Percentiles rank a stretch among this genome's conserved stretches.
phyloP scores from a whole-genome alignment of 2,888 invertebrate genomes.

The Smittia aterrima region DNA sequence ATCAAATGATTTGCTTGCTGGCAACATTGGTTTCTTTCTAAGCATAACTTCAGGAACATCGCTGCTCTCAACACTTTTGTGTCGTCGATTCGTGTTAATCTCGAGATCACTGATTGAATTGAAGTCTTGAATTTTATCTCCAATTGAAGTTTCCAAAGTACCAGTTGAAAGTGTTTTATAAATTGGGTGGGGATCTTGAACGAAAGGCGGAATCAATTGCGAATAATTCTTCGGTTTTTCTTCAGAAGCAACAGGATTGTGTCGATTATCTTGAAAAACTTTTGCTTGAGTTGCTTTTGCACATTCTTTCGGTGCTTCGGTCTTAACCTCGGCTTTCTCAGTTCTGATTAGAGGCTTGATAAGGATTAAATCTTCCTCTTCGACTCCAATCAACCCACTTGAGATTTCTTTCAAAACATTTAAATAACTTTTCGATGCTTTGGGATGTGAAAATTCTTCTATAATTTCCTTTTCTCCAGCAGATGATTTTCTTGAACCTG shows the following conservation, averaged over 20 bases:
- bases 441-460: background rate
- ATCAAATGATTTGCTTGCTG: slow-evolving; percentile 20
- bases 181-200: slow-evolving; percentile 8
- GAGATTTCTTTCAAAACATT: slow-evolving; percentile 40
- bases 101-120: background rate
- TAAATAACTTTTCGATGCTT: background rate
- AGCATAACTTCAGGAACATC: background rate
- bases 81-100: background rate
- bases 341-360: background rate
- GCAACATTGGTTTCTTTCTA: background rate
- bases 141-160: background rate
- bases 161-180: background rate
- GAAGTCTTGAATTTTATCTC: background rate
- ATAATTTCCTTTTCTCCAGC: background rate
- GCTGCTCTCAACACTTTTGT: slow-evolving; percentile 13
- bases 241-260: background rate
- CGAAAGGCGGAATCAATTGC: slow-evolving; percentile 29
- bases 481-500: background rate
- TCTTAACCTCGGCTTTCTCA: background rate
- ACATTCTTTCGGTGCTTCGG: background rate
- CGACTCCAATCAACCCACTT: slow-evolving; percentile 27
- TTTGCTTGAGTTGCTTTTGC: slow-evolving; percentile 12
- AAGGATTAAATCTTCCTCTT: slow-evolving; percentile 7
- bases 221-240: slow-evolving; percentile 19
- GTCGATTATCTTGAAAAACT: slow-evolving; percentile 28